Evolutionary conservation across 2,888 invertebrate genomes (phyloP).

Genomic region (Ophion obscuratus): DNA sequence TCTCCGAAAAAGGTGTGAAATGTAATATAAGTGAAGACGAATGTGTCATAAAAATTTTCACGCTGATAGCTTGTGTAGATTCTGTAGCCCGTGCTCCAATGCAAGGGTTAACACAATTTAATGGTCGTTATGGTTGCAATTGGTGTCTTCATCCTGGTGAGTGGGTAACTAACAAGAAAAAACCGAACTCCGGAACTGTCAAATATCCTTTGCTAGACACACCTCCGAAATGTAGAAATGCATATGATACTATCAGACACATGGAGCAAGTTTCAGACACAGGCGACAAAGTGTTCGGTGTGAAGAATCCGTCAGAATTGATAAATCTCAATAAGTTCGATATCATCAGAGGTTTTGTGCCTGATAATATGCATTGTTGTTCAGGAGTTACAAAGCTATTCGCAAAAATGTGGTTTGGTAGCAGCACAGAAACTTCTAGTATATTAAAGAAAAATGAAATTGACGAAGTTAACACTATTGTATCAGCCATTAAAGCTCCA

Average conservation of each 20-base stretch:
- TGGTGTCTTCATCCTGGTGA: slow-evolving; percentile 32
- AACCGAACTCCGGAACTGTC: slow-evolving; percentile 19
- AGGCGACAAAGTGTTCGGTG: too few relatives aligned
- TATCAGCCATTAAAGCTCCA: slow-evolving; percentile 33
- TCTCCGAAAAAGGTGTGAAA: slow-evolving; percentile 49
- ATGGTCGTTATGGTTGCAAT: slow-evolving; percentile 57
- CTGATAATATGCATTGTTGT: slow-evolving; percentile 59
- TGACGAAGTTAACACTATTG: too few relatives aligned
- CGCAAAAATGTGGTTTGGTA: slow-evolving; percentile 33
- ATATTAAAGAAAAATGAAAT: neutral
- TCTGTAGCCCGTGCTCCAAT: slow-evolving; percentile 62
- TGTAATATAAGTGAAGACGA: slow-evolving; percentile 43
- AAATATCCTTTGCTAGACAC: slow-evolving; percentile 51
- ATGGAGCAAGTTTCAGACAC: slow-evolving; percentile 30
- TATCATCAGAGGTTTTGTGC: slow-evolving; percentile 44
- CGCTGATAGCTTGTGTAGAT: slow-evolving; percentile 58
- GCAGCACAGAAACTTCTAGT: slow-evolving; percentile 32
- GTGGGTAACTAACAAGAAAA: slow-evolving; percentile 30
- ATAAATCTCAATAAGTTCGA: too few relatives aligned
- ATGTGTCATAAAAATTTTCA: slow-evolving; percentile 52
- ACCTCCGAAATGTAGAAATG: slow-evolving; percentile 36
- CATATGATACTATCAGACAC: slow-evolving; percentile 35
- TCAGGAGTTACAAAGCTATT: slow-evolving; percentile 60
- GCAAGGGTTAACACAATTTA: slow-evolving; percentile 61
- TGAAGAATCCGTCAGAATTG: too few relatives aligned